Base-by-base conservation (phyloP, 2,797 vertebrate species). In the Eulemur coronatus region DNA sequence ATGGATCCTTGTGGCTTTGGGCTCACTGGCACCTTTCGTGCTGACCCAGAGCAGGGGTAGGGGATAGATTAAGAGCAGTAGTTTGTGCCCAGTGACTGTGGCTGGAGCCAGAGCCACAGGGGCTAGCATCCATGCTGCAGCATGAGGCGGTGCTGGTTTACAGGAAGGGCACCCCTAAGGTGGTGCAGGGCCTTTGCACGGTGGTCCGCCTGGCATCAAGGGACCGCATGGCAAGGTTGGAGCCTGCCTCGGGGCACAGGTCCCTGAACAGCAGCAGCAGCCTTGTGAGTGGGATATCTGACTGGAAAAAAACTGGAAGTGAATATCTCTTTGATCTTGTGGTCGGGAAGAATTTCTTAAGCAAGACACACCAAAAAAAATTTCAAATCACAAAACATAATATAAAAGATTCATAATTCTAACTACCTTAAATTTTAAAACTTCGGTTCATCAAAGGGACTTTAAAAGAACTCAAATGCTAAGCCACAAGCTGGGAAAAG, bases 401-500 rank as follows among this genome's bases (percentile, higher is more conserved):
- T 76, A 88, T 72, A 35, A 35, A 72, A 92, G 33, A 70, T 82
- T 69, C 50, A 50, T 63, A 18, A 73, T 89, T 94, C 85, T 43
- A 76, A 46, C 50, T 78, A 61, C 28, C 26, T 72, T 89, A 86
- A 18, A 85, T 73, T 35, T 89, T 48, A 95, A 67, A 72, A 59
- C 12, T 43, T 79, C 38, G 24, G 43, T 76, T 89, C 81, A 85
- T 78, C 75, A 30, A 4, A 91, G 61, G 5, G n/a, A 50, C 35
- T 82, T 85, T 52, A 72, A 84, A 57, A 78, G 92, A 84, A 81
- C 52, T 30, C 55, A 61, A 33, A 92, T 79, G 84, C 46, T 50
- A 69, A 96, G 59, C 50, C 55, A 85, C 59, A 92, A 35, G 24
- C 30, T 48, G 63, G 67, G 50, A n/a, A 67, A 65, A 81, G 20